Evolutionary conservation across 2,888 invertebrate genomes (phyloP), one percentile per base, ranked within the genome.

Genomic region (Tenthredo scrophulariae): DNA sequence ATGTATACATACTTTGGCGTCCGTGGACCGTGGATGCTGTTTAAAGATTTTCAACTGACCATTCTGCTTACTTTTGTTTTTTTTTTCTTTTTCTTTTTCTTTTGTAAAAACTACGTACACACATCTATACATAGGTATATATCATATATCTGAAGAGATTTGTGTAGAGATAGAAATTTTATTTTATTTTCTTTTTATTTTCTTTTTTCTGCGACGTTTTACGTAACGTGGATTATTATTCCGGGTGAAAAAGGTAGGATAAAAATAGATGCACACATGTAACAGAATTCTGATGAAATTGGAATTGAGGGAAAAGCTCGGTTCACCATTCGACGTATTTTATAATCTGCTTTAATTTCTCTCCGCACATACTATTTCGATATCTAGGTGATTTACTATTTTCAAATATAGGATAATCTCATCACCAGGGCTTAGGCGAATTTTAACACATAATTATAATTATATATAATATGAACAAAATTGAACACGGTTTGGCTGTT

Each of bases 401-500:
- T 75, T 46, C 22, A 62, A 62, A 13, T 26, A 26, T 26, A 62
- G 2, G 22, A 62, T 26, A 62, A 54, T 62, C 2, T 22, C 26
- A 62, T 22, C 26, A 62, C 62, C 26, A 2, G 26, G 26, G 13
- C 26, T 62, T 22, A 62, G 22, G 62, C 22, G 26, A 62, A 62
- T 26, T 26, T 22, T 13, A 26, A 62, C 22, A n/a, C 54, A 54
- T n/a, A 54, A 54, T 54, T n/a, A 67, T 29, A 33, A 67, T 67
- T 29, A 67, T 70, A 62, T 62, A 22, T 13, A 70, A 70, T 37
- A 26, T 29, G n/a, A 70, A 70, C 70, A 70, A 70, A 70, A 70
- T 70, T 70, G 70, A 70, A 70, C 70, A 70, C 70, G 37, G 70
- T 70, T 70, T 33, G 70, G 70, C n/a, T 33, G 37, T 15, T n/a